Conservation (phyloP, 2,113 vertebrate genomes). For the Piaya cayana region DNA sequence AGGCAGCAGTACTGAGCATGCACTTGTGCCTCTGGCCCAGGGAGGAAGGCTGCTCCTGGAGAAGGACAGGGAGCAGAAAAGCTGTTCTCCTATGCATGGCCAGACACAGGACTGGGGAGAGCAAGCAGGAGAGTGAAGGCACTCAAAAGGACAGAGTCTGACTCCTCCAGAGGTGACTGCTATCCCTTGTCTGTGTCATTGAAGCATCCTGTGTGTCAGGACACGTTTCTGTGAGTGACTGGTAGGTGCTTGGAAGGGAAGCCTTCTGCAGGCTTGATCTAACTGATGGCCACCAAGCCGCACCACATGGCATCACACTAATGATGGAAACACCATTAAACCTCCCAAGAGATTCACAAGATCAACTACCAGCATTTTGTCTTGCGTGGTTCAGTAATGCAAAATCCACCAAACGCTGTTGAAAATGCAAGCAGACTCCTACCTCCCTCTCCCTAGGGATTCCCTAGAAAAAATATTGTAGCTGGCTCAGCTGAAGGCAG, state of each 20-base stretch:
- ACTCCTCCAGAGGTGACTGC: neutral
- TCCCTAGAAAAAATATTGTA: neutral
- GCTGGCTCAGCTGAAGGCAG: neutral
- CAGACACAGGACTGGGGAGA: neutral
- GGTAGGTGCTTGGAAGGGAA: neutral
- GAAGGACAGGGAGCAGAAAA: neutral
- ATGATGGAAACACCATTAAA: neutral
- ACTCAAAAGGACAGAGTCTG: neutral
- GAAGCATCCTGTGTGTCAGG: neutral
- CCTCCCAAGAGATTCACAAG: neutral
- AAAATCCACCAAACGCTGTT: neutral
- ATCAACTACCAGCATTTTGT: neutral
- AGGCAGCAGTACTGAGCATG: neutral
- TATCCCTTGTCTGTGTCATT: neutral
- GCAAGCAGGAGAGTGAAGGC: neutral
- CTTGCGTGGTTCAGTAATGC: neutral
- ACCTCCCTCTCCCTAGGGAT: neutral
- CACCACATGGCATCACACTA: too few relatives aligned
- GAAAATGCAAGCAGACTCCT: neutral
- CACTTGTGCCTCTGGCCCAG: neutral
- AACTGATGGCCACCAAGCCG: neutral
- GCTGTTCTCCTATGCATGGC: neutral
- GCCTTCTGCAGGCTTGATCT: neutral
- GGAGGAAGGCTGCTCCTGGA: neutral
- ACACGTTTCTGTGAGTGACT: neutral